Base-by-base conservation (phyloP, 2,888 invertebrate species). In the Busseola fusca region DNA sequence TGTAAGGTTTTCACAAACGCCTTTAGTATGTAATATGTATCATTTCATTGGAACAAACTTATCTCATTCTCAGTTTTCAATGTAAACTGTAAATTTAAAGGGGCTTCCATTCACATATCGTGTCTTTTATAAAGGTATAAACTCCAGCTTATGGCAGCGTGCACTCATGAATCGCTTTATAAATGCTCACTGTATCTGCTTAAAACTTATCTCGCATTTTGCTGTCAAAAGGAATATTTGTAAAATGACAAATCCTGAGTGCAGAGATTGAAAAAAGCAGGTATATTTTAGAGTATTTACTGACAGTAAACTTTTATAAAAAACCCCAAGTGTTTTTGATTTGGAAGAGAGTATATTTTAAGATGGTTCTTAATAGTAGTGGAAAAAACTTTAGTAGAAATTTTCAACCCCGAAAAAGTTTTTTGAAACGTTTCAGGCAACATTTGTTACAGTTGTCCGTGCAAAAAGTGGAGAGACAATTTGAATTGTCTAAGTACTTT, bases 401-500 rank as follows among this genome's bases (percentile, higher is more conserved):
- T 58, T 30, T 16, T 37, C 14, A 56, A 52, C 18, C 27, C 18
- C 14, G 27, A 37, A 56, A 40, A 64, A 52, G 16, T 57, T 76
- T 63, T 65, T 52, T 52, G 1, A 40, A 66, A 73, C 42, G 34
- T 72, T 63, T 72, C 27, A 42, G 40, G 21, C 27, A 79, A 59
- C 74, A 64, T 63, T 67, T 72, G 50, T 60, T 60, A 45, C 42
- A 67, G 34, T 64, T 37, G 67, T 59, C 48, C 34, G 64, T 45
- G 59, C 67, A 64, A 54, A 66, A 62, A 79, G n/a, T 37, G 25
- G n/a, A 64, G 30, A 67, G 42, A 64, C 67, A 74, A 74, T 79
- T 76, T 79, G 69, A 75, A 78, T 70, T 59, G 62, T 75, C 69
- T 50, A 56, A 81, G 73, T 69, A 81, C 62, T 77, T 65, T 69